phyloP scores from a whole-genome alignment of 2,888 invertebrate species.

The Cataglyphis livida region DNA sequence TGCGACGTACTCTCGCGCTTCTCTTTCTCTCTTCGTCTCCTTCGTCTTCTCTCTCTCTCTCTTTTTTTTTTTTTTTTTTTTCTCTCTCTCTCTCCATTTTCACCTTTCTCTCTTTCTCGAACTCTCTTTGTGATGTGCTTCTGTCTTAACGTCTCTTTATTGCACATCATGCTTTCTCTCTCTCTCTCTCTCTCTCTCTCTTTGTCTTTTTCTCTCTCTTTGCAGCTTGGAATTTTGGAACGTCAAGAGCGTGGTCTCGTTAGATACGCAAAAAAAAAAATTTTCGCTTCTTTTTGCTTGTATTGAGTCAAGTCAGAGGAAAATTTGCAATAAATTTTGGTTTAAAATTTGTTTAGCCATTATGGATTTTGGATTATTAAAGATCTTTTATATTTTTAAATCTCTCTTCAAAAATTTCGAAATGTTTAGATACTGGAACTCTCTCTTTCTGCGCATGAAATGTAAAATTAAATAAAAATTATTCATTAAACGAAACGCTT shows the following conservation, averaged over 20 bases:
- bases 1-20: conserved; percentile 32
- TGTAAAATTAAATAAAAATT: neutral
- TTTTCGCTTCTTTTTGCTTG: neutral
- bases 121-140: conserved; percentile 22
- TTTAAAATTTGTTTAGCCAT: neutral
- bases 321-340: conserved; percentile 9
- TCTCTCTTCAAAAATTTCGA: neutral
- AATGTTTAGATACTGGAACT: neutral
- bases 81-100: conserved; percentile 46
- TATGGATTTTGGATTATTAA: neutral
- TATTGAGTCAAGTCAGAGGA: neutral
- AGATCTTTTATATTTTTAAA: neutral
- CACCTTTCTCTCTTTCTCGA: conserved; percentile 16
- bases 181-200: neutral
- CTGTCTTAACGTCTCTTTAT: conserved; percentile 40
- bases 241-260: conserved; percentile 3
- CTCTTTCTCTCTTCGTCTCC: neutral
- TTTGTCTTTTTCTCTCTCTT: neutral
- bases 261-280: conserved; percentile 19
- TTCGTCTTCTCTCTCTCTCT: conserved; percentile 17
- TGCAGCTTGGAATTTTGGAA: conserved; percentile 33
- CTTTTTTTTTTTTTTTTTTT: neutral
- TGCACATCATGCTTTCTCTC: neutral
- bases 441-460: neutral
- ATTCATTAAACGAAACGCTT: neutral